Evolutionary conservation across 2,113 vertebrate species (phyloP).

Genomic region (Arothron firmamentum): DNA sequence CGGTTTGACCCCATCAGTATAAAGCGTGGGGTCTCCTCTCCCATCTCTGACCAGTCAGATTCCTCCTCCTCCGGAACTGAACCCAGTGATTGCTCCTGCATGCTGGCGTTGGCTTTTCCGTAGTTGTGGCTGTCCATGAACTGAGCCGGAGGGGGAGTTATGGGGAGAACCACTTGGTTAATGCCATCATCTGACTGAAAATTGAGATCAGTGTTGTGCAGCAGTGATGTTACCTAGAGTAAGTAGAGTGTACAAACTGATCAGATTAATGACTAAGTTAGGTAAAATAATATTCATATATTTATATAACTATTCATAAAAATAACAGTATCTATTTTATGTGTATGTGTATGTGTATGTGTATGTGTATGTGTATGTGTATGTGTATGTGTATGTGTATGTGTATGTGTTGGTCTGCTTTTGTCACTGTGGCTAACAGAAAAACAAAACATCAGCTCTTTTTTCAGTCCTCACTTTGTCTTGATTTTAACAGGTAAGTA

Average conservation of each 20-base stretch:
- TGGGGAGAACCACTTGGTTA: conserved; percentile 44
- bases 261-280: conserved; percentile 1
- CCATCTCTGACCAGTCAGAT: conserved; percentile 75
- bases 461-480: neutral
- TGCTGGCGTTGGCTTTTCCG: conserved; percentile 39
- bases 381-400: no score
- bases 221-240: conserved; percentile 54
- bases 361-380: no score
- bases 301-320: neutral
- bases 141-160: conserved; percentile 66
- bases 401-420: no score
- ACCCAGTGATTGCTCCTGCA: conserved; percentile 64
- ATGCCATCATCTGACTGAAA: conserved; percentile 51
- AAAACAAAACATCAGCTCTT: neutral
- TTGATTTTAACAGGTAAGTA: neutral
- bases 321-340: neutral
- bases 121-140: conserved; percentile 69
- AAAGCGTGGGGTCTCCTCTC: conserved; percentile 60
- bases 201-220: conserved; percentile 50
- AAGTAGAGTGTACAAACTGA: conserved; percentile 16
- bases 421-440: neutral
- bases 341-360: no score
- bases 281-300: neutral
- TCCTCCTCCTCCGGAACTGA: conserved; percentile 74
- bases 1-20: conserved; percentile 42